phyloP scores from a whole-genome alignment of 1,140 invertebrate species.

The Drosophila orena region DNA sequence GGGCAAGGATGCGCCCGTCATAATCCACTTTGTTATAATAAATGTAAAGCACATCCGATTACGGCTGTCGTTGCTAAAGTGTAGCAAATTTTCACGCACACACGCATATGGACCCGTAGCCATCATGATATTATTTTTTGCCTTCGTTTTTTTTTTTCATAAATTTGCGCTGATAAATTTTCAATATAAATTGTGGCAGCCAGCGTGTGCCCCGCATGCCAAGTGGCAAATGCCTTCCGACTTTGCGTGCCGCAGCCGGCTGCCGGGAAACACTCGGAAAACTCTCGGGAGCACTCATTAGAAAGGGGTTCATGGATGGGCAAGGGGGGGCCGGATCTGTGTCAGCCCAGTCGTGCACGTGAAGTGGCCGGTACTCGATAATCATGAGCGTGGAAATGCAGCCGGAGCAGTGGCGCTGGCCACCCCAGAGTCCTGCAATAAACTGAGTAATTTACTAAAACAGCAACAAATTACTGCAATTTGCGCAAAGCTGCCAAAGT shows the following conservation, averaged over 20 bases:
- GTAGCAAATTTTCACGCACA: constrained; percentile 80
- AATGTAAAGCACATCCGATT: constrained; percentile 84
- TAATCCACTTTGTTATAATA: constrained; percentile 84
- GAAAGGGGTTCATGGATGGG: constrained; percentile 1
- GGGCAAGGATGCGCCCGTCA: constrained; percentile 74
- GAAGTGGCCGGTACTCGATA: constrained; percentile 68
- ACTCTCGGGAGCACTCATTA: constrained; percentile 36
- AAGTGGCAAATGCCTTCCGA: constrained; percentile 40
- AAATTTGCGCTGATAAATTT: constrained; percentile 80
- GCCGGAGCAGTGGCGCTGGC: constrained; percentile 20
- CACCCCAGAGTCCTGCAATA: constrained; percentile 45
- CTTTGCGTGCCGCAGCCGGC: constrained; percentile 59
- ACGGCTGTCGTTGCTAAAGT: constrained; percentile 80
- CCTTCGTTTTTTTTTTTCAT: constrained; percentile 24
- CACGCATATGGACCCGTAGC: constrained; percentile 15
- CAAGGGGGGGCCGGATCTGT: constrained; percentile 23
- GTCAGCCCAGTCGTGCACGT: constrained; percentile 38
- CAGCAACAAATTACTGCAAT: constrained; percentile 83
- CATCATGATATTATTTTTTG: too few relatives aligned
- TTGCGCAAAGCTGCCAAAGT: constrained; percentile 75
- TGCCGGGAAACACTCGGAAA: constrained; percentile 3
- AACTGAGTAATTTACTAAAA: constrained; percentile 83
- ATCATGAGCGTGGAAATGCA: constrained; percentile 64
- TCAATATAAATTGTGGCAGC: constrained; percentile 69
- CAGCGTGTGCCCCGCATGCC: constrained; percentile 53